Conservation (phyloP, 2,888 invertebrate species). For the Leptothorax acervorum region DNA sequence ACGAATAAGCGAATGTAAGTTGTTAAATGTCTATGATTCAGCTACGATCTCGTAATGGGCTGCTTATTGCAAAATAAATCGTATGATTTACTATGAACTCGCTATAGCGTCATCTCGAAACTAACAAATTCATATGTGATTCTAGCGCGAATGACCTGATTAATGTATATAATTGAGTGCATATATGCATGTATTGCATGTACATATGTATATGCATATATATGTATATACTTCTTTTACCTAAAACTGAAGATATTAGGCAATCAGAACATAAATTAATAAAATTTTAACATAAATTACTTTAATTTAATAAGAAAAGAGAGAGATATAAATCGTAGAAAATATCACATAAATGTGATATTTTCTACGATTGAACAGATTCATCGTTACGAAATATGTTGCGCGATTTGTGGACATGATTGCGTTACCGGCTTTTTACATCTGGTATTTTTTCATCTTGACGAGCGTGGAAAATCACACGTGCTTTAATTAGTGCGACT, state of each 20-base stretch:
- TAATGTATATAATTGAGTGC: neutral
- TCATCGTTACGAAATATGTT: conserved; percentile 34
- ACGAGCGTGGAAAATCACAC: conserved; percentile 41
- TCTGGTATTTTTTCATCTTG: conserved; percentile 28
- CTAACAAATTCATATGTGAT: neutral
- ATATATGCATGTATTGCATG: too few species aligned
- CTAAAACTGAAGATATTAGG: neutral
- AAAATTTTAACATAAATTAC: neutral
- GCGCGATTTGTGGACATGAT: conserved; percentile 28
- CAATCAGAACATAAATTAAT: neutral
- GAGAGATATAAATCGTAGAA: neutral
- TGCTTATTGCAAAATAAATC: conserved; percentile 21
- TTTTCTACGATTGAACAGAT: too few species aligned
- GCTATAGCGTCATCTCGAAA: neutral
- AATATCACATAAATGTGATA: neutral
- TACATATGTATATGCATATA: neutral
- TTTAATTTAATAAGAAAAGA: neutral
- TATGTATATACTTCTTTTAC: neutral
- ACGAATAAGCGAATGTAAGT: neutral
- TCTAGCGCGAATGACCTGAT: neutral
- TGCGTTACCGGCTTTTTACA: conserved; percentile 1
- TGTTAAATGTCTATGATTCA: conserved; percentile 17
- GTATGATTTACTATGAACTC: neutral
- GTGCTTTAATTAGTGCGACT: conserved; percentile 35
- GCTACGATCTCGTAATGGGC: neutral